Conservation (phyloP, 2,888 invertebrate genomes). For the Pantelozetes paolii region DNA sequence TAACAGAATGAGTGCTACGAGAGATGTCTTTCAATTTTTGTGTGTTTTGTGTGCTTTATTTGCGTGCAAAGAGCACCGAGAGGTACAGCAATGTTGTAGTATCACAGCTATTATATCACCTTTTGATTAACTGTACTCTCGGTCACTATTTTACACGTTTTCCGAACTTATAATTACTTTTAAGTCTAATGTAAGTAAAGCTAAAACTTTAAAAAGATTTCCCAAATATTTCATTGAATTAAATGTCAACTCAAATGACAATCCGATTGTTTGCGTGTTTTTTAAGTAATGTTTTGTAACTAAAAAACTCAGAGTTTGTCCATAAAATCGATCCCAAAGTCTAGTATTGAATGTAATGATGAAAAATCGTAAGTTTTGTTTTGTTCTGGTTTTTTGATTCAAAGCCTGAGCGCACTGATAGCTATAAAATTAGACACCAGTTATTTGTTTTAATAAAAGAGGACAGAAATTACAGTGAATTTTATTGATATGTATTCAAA, state of each 20-base stretch:
- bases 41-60: conserved; percentile 6
- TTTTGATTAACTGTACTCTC: conserved; percentile 34
- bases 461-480: background rate
- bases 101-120: conserved; percentile 36
- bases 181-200: conserved; percentile 19
- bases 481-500: conserved; percentile 17
- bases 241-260: conserved; percentile 11
- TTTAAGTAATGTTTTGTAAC: background rate
- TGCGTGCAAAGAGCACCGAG: background rate
- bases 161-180: background rate
- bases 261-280: conserved; percentile 1
- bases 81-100: conserved; percentile 36
- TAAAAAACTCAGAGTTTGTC: background rate
- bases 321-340: background rate
- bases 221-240: background rate
- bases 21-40: background rate
- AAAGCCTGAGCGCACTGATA: background rate
- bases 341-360: background rate
- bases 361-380: background rate
- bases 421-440: conserved; percentile 17
- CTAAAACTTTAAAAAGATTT: conserved; percentile 10
- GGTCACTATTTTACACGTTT: conserved; percentile 12
- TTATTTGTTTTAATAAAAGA: background rate
- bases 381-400: background rate
- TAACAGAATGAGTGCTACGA: background rate